Evolutionary conservation across 2,113 vertebrate genomes (phyloP), one percentile per base, ranked within the genome.

Genomic region (Saimiri boliviensis): DNA sequence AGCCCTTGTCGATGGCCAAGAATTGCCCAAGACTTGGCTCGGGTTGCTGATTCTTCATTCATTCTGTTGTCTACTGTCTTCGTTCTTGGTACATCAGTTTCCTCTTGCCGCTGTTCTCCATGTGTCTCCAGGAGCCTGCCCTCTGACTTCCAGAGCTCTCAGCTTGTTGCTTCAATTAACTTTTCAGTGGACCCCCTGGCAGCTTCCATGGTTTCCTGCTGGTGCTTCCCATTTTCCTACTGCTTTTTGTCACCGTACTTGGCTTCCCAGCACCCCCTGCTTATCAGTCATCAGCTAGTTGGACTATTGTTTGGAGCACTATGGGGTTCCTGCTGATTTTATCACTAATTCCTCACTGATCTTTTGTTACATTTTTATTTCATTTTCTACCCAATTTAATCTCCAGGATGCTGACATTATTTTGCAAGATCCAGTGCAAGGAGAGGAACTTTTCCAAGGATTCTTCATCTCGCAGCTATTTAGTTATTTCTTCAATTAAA

Each of bases 91-190:
- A 6, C 52, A 88, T 92, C 71, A 40, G 20, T 87, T 91, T 7
- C 56, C 94, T 52, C 92, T 97, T 95, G 86, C 87, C 94, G 81
- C 77, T 30, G 5, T 85, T 93, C 81, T 97, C 96, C 79, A 54
- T 93, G 87, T 97, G 93, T 97, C 63, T 60, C 47, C n/a, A 4
- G 0, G 37, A 81, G 60, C 85, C 42, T 47, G 54, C 42, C 94
- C 42, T 96, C 93, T 13, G 32, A 96, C 52, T 97, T 96, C 40
- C 3, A 1, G 89, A 95, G 95, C 37, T 97, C 96, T 97, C 91
- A 96, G 97, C 77, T 98, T 97, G 95, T 95, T 97, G 73, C 96
- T 98, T 98, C 98, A 98, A 96, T 98, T 98, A 98, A 97, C 76
- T 98, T 98, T 96, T 97, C 98, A 97, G 0, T 97, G 97, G 97